Percentiles rank a stretch among this genome's conserved stretches.
Conservation (phyloP, 2,113 vertebrate genomes). For the Podarcis raffonei region DNA sequence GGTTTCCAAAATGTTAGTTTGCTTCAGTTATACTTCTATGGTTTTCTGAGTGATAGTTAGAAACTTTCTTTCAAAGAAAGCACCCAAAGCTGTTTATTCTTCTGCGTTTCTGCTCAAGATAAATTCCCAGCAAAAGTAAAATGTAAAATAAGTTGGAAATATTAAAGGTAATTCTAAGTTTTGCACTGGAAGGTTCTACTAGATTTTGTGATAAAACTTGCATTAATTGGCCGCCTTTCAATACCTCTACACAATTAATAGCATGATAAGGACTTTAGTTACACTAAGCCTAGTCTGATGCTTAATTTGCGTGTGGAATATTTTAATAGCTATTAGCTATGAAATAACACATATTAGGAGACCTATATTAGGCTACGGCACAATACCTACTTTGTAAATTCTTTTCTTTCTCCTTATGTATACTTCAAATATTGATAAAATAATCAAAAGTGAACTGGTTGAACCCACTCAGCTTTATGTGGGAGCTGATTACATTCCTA, state of each 20-base stretch:
- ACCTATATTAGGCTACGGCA: background rate
- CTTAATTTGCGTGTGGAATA: background rate
- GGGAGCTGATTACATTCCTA: background rate
- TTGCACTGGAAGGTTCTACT: background rate
- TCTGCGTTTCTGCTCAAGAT: background rate
- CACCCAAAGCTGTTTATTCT: background rate
- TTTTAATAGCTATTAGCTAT: background rate
- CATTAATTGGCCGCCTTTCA: background rate
- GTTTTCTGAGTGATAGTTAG: background rate
- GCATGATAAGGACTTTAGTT: background rate
- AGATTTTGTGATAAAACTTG: background rate
- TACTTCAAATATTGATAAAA: background rate
- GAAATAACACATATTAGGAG: background rate
- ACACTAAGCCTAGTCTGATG: background rate
- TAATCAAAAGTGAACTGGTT: background rate
- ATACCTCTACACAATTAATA: background rate
- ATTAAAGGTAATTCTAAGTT: background rate
- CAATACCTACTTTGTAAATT: background rate
- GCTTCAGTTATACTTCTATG: no score
- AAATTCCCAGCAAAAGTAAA: background rate
- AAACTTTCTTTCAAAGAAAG: background rate
- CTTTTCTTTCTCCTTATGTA: background rate
- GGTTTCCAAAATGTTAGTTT: background rate
- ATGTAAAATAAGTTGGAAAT: background rate
- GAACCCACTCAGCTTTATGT: background rate